These are phyloP conservation scores for Calliphora vicina DNA, from an alignment of 1,140 invertebrate genomes.

Conservation along the genomic window DNA sequence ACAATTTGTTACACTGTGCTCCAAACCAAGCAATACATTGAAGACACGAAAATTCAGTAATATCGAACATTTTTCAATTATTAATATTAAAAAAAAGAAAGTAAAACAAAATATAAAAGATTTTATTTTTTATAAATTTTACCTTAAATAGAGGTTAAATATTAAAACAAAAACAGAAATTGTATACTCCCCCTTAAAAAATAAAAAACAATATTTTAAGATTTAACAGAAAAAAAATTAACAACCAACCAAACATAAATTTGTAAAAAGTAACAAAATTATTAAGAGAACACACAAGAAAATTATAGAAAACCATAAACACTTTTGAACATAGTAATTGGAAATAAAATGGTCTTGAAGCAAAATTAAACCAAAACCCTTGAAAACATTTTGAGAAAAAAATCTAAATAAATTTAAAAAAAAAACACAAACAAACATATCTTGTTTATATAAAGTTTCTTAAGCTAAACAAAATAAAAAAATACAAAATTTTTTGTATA, in stretches of 20 bases:
- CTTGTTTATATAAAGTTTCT: conserved; percentile 9
- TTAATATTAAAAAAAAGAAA: neutral
- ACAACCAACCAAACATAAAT: neutral
- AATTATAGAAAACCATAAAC: neutral
- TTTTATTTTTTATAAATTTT: conserved; percentile 16
- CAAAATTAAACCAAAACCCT: too few relatives aligned
- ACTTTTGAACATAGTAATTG: neutral
- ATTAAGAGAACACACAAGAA: too few relatives aligned
- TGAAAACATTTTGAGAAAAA: neutral
- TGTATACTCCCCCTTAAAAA: neutral
- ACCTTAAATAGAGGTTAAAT: neutral
- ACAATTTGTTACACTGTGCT: neutral
- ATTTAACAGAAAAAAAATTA: neutral
- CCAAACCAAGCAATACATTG: neutral
- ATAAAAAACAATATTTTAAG: neutral
- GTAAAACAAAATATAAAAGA: neutral
- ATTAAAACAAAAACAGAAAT: neutral
- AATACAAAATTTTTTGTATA: neutral
- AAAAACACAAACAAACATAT: conserved; percentile 18
- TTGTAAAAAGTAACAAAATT: neutral
- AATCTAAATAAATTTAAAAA: neutral
- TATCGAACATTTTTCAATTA: neutral
- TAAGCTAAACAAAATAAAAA: neutral
- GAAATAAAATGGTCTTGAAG: neutral
- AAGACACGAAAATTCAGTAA: neutral